A percentile compares a stretch with the other conserved stretches of the same genome.
Conservation (phyloP, 1,140 invertebrate species). For the Polypedilum vanderplanki region DNA sequence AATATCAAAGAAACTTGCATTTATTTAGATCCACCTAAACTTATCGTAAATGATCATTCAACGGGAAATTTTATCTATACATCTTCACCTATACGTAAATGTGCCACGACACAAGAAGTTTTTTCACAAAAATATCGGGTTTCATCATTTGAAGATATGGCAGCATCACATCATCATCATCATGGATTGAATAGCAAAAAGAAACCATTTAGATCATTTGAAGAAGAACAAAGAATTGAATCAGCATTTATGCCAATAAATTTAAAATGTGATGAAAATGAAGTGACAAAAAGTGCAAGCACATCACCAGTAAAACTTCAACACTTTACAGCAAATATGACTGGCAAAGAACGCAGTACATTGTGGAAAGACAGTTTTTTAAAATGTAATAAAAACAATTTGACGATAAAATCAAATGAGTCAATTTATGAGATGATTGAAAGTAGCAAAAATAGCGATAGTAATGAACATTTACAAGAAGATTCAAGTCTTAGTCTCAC, state of each 20-base stretch:
- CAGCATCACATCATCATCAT: slow-evolving; percentile 38
- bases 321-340: background rate
- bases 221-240: slow-evolving; percentile 44
- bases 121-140: slow-evolving; percentile 44
- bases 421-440: slow-evolving; percentile 33
- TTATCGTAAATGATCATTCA: slow-evolving; percentile 42
- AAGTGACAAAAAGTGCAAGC: slow-evolving; percentile 23
- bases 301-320: slow-evolving; percentile 16
- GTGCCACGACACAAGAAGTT: slow-evolving; percentile 40
- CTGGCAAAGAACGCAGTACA: slow-evolving; percentile 35
- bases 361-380: slow-evolving; percentile 43
- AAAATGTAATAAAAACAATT: slow-evolving; percentile 41
- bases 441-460: background rate
- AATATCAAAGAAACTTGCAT: slow-evolving; percentile 24
- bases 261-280: background rate
- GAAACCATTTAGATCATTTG: slow-evolving; percentile 41
- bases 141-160: slow-evolving; percentile 44
- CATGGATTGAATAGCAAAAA: slow-evolving; percentile 41
- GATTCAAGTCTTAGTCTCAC: background rate
- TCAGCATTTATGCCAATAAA: slow-evolving; percentile 42
- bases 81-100: slow-evolving; percentile 42
- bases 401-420: slow-evolving; percentile 42
- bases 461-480: background rate
- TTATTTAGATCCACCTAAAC: slow-evolving; percentile 43
- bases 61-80: slow-evolving; percentile 42